These are phyloP conservation scores for Chaetura pelagica DNA, from an alignment of 2,113 vertebrate genomes.

Conservation along the genomic window DNA sequence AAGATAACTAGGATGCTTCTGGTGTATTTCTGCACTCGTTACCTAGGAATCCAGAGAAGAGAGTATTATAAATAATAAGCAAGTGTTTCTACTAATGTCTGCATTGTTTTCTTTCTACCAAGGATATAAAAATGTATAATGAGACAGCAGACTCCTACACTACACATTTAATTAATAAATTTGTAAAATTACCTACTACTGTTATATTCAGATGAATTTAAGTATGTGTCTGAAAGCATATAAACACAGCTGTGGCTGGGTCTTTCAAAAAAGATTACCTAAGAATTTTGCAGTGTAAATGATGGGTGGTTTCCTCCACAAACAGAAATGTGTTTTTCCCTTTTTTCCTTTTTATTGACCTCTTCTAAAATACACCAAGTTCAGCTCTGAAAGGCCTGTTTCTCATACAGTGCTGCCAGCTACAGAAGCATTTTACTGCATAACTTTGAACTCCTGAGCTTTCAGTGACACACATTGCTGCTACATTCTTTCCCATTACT, in stretches of 20 bases:
- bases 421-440: not conserved
- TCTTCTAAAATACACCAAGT: not conserved
- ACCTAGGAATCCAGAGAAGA: not conserved
- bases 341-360: not conserved
- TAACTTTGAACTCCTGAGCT: not conserved
- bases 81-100: not conserved
- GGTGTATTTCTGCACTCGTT: not conserved
- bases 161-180: slow-evolving; percentile 38
- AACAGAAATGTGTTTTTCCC: not conserved
- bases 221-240: not conserved
- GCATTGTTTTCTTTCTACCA: slow-evolving; percentile 20
- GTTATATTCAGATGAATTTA: not conserved
- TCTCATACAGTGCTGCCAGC: not conserved
- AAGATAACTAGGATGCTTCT: not conserved
- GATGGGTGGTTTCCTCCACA: not conserved
- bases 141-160: not conserved
- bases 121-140: not conserved
- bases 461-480: not conserved
- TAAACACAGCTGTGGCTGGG: slow-evolving; percentile 18
- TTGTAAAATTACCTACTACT: slow-evolving; percentile 18
- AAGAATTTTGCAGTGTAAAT: not conserved
- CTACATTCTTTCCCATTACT: not conserved
- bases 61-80: not conserved
- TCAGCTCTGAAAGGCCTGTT: not conserved
- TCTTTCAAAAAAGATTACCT: not conserved